Base-by-base conservation (phyloP, 2,888 invertebrate genomes). In the Linyphia triangularis region DNA sequence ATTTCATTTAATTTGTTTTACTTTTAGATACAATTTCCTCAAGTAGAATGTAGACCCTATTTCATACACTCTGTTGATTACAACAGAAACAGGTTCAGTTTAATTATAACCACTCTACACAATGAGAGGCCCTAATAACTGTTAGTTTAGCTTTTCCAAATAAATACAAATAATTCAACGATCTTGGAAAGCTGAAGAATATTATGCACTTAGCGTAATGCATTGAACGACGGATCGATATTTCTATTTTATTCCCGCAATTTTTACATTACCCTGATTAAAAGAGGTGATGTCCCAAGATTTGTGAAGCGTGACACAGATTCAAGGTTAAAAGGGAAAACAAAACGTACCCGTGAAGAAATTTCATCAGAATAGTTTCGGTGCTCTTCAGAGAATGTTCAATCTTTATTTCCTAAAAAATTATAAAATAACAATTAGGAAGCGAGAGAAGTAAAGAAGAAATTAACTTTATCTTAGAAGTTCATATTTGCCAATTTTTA, bases 251-350 rank as follows among this genome's bases (percentile, higher is more conserved):
- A 13, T 69, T 51, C n/a, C 57, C 57, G 19, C 24, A 37, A 30
- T 37, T 69, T 57, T 37, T 51, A 40, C 75, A 85, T 77, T 85
- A 77, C 7, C 73, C 59, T 75, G 84, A 85, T 85, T 85, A 85
- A 85, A 85, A 37, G 77, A 67, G 67, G 33, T 40, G 59, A 51
- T 69, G 69, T 77, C 19, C 51, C 19, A 37, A n/a, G 1, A 59
- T 75, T 26, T 77, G 67, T 19, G 75, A 69, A 33, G 75, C 84
- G 84, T 85, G 84, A 57, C 51, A 16, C 40, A 28, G 73, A 30
- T 28, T 77, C 84, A 85, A 85, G 84, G 84, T 77, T 69, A 77
- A 26, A 43, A 30, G 51, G 16, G n/a, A 16, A 67, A 77, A 77
- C 37, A 75, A 67, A 67, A n/a, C 37, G 59, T 61, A 72, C 61